These are phyloP conservation scores for Pseudolaguvia tuberculata DNA, from an alignment of 2,113 vertebrate species.

Conservation along the genomic window DNA sequence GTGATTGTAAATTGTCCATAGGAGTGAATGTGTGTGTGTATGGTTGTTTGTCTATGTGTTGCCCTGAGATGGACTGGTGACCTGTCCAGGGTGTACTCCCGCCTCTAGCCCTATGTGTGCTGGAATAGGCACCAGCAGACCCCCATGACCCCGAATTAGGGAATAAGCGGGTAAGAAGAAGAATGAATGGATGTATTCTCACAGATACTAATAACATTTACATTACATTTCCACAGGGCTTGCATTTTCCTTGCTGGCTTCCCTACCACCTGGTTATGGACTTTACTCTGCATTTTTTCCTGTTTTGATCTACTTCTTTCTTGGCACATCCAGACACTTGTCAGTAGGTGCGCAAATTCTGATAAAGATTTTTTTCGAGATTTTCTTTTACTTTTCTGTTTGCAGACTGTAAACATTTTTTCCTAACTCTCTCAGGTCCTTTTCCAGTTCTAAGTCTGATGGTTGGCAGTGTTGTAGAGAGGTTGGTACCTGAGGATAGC, in stretches of 20 bases:
- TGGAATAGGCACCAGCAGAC: too few relatives aligned
- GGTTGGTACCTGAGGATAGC: slow-evolving; percentile 60
- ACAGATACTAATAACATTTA: not conserved
- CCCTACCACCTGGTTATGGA: slow-evolving; percentile 79
- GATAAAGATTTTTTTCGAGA: too few relatives aligned
- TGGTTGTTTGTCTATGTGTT: too few relatives aligned
- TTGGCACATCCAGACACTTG: slow-evolving; percentile 92
- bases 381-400: too few relatives aligned
- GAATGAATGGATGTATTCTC: too few relatives aligned
- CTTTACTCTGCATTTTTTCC: slow-evolving; percentile 92
- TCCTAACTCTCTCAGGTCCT: slow-evolving; percentile 68
- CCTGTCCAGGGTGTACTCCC: too few relatives aligned
- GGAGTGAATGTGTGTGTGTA: too few relatives aligned
- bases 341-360: slow-evolving; percentile 78
- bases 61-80: too few relatives aligned
- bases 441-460: slow-evolving; percentile 88
- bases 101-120: too few relatives aligned
- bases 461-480: slow-evolving; percentile 78
- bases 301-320: slow-evolving; percentile 81
- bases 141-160: too few relatives aligned
- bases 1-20: too few relatives aligned
- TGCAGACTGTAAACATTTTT: not conserved
- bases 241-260: slow-evolving; percentile 85
- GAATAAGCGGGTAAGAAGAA: too few relatives aligned
- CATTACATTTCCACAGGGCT: slow-evolving; percentile 69